Percentiles rank a stretch among this genome's conserved stretches.
Evolutionary conservation across 2,797 vertebrate species (phyloP).

Genomic region (Ammospiza maritima): DNA sequence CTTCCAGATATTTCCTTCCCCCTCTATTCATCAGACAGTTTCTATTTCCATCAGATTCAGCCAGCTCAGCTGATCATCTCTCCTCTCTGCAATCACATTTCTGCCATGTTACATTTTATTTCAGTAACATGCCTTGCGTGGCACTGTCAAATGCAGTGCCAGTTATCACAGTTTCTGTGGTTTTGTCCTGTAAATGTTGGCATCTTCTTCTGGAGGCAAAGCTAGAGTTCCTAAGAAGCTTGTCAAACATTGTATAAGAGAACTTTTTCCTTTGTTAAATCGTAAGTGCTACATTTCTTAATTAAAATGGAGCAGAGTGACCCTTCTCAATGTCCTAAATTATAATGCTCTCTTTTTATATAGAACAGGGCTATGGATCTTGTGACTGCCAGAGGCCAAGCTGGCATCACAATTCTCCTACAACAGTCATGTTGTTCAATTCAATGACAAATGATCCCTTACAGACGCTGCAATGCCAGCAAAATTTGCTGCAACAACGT

Average conservation of each 20-base stretch:
- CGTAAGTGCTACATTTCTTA: background rate
- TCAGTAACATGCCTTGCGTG: rapidly evolving
- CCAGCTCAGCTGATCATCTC: background rate
- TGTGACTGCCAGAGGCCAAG: background rate
- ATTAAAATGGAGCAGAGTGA: background rate
- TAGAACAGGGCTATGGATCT: background rate
- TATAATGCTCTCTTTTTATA: background rate
- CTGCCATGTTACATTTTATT: background rate
- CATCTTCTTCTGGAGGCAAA: background rate
- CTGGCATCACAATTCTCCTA: background rate
- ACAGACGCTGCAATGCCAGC: background rate
- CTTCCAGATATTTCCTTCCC: background rate
- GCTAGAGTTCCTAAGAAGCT: background rate
- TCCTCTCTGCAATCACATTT: background rate
- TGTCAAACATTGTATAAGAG: background rate
- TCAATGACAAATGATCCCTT: background rate
- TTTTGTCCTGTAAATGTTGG: background rate
- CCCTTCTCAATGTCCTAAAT: background rate
- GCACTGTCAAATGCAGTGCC: background rate
- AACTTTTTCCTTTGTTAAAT: background rate
- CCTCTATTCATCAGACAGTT: background rate
- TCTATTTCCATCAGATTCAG: background rate
- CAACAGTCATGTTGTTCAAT: background rate
- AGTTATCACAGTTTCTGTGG: background rate
- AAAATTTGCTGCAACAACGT: background rate